Conservation (phyloP, 2,113 vertebrate genomes). For the Centropristis striata region DNA sequence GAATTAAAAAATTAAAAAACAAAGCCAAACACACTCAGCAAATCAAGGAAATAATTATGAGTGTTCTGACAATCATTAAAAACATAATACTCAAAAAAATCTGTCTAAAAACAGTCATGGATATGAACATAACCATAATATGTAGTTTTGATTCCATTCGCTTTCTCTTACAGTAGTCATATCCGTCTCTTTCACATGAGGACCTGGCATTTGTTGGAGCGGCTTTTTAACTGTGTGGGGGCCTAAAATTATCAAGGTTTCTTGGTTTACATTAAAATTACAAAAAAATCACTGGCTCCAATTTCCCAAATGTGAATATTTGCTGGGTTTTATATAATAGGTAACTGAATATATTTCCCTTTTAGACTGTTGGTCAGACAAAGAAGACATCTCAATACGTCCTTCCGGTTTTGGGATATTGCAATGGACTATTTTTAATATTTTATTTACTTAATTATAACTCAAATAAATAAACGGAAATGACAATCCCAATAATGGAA, state of each 20-base stretch:
- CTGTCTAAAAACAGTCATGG: not conserved
- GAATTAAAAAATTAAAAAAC: not conserved
- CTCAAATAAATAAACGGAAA: not conserved
- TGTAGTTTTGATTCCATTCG: not conserved
- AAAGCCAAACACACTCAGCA: conserved; percentile 8
- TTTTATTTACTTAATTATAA: not conserved
- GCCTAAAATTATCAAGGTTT: not conserved
- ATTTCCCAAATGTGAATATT: not conserved
- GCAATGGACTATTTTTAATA: not conserved
- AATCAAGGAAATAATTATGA: not conserved
- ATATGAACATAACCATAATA: not conserved
- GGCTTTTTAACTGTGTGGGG: not conserved
- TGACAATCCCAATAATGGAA: not conserved
- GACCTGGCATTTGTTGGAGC: not conserved
- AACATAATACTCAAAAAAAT: not conserved
- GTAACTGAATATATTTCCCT: not conserved
- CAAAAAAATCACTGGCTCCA: not conserved
- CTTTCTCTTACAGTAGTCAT: not conserved
- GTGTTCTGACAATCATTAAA: not conserved
- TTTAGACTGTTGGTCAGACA: not conserved
- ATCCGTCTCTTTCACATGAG: not conserved
- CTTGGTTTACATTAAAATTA: not conserved
- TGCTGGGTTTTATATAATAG: not conserved
- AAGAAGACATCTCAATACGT: not conserved
- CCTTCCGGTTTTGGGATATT: not conserved